phyloP scores from a whole-genome alignment of 2,888 invertebrate genomes.

The Hyppa rectilinea region DNA sequence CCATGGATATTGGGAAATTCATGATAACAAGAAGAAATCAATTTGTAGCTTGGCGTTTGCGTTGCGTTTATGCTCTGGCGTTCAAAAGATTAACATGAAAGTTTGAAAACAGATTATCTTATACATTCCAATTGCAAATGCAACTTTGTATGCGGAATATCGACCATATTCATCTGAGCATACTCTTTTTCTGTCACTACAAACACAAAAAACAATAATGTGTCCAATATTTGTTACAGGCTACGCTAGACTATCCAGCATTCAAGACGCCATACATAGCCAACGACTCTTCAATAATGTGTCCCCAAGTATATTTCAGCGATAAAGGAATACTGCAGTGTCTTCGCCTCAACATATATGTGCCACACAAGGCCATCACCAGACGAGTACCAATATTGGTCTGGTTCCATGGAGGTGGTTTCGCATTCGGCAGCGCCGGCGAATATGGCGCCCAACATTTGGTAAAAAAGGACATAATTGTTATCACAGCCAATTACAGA shows the following conservation, averaged over 20 bases:
- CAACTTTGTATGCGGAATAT: no score
- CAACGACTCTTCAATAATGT: constrained; percentile 70
- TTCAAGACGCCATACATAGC: constrained; percentile 74
- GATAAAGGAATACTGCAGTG: constrained; percentile 72
- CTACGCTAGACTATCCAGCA: constrained; percentile 64
- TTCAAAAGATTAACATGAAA: no score
- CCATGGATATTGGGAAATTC: no score
- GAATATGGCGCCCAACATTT: constrained; percentile 76
- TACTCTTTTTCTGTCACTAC: no score
- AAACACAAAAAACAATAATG: background rate
- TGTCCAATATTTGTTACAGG: constrained; percentile 66
- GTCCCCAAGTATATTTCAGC: constrained; percentile 71
- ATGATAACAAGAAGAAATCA: no score
- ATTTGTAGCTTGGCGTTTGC: no score
- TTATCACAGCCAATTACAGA: constrained; percentile 78
- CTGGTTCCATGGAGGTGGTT: constrained; percentile 84
- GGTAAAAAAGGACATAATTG: constrained; percentile 72
- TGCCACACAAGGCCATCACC: constrained; percentile 64
- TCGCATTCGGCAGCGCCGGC: constrained; percentile 75
- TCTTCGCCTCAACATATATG: constrained; percentile 73
- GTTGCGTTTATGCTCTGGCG: no score
- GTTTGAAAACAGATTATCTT: no score
- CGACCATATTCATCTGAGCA: no score
- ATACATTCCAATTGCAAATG: no score
- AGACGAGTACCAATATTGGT: constrained; percentile 76